Evolutionary conservation across 2,888 invertebrate genomes (phyloP).

Genomic region (Drosophila anceps): DNA sequence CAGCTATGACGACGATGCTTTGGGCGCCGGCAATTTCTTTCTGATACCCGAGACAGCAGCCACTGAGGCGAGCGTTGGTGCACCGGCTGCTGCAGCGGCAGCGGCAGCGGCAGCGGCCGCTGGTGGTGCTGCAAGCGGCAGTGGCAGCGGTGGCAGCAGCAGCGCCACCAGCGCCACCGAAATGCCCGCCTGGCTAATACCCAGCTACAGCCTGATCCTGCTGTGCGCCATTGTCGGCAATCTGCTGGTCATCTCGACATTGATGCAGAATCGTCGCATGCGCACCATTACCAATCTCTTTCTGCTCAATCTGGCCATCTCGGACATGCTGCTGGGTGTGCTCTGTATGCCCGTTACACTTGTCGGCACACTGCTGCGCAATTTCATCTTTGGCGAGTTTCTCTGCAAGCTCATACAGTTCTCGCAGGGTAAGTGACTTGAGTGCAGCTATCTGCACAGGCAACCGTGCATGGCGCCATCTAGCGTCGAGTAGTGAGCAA

Average conservation of each 20-base stretch:
- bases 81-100: background rate
- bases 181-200: constrained; percentile 73
- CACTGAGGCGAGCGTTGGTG: constrained; percentile 3
- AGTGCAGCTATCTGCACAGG: background rate
- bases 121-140: constrained; percentile 8
- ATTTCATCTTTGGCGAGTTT: constrained; percentile 90
- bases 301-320: constrained; percentile 90
- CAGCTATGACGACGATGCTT: constrained; percentile 24
- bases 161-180: background rate
- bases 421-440: constrained; percentile 88
- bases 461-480: background rate
- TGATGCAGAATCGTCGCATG: constrained; percentile 91
- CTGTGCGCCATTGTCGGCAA: constrained; percentile 92
- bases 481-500: background rate
- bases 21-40: constrained; percentile 23
- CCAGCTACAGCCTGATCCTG: constrained; percentile 92
- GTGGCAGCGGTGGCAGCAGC: background rate
- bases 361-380: constrained; percentile 88
- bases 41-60: constrained; percentile 32
- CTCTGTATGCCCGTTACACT: constrained; percentile 92
- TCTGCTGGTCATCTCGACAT: constrained; percentile 91
- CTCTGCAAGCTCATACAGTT: constrained; percentile 91
- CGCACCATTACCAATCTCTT: constrained; percentile 92
- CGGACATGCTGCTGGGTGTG: constrained; percentile 90
- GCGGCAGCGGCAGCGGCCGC: background rate